Base-by-base conservation (phyloP, 2,113 vertebrate species). In the Hylia prasina region DNA sequence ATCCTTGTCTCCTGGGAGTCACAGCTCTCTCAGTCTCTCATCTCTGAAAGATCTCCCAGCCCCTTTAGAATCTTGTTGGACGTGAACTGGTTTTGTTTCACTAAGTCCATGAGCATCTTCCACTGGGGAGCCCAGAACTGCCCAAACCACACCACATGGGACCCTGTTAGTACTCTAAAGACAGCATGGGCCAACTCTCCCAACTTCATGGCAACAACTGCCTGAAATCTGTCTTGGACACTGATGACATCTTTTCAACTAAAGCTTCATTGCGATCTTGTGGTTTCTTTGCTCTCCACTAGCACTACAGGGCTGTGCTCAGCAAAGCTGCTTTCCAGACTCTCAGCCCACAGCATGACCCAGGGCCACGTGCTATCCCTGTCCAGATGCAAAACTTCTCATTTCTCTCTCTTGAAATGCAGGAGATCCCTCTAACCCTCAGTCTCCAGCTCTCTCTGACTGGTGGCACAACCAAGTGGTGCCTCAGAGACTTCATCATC, bases 201-300 rank as follows among this genome's bases (percentile, higher is more conserved):
- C 11, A 15, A 17, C 4, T 30, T 23, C 19, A 45, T 37, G 33
- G 3, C 33, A 57, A 45, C 3, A 45, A 45, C 16, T 35, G 7
- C 27, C 40, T 11, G 53, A 22, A 45, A 35, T 13, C 13, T 35
- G 1, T 28, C 13, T 73, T 22, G 8, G 24, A 28, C 14, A 35
- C 3, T 8, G 39, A 27, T 56, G 13, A n/a, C 3, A 2, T 6
- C 14, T 22, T 45, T 44, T 12, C 6, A 73, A 10, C 6, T 27
- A 16, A 44, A 44, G 10, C 6, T 45, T 17, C 40, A 10, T 4
- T 10, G 40, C 0, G 1, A 35, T 7, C 71, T n/a, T 73, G 13
- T 22, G 10, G 6, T 45, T 10, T 45, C 18, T 21, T 35, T 28
- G 7, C 28, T 45, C 14, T 35, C 24, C 14, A 15, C 3, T 3